These are phyloP conservation scores for Lerista edwardsae DNA, from an alignment of 2,797 vertebrate genomes.

Conservation along the genomic window DNA sequence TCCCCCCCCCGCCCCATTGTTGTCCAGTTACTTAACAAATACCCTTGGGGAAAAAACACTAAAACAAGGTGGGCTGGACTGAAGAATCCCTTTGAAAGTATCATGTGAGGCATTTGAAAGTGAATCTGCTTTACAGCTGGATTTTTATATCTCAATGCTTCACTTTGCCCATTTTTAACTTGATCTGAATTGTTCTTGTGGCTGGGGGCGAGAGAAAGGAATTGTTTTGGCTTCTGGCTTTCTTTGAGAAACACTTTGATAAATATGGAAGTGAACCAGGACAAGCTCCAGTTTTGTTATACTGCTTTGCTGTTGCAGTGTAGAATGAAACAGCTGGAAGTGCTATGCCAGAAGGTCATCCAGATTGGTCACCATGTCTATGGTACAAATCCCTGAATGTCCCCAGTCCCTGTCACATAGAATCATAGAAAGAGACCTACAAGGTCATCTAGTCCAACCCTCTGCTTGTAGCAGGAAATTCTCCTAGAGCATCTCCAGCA, in stretches of 20 bases:
- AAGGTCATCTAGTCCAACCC: too few species aligned
- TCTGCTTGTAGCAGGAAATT: too few species aligned
- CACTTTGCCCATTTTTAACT: not conserved
- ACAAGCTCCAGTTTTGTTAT: not conserved
- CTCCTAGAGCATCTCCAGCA: too few species aligned
- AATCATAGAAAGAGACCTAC: too few species aligned
- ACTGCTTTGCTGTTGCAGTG: not conserved
- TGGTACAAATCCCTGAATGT: too few species aligned
- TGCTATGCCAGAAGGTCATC: not conserved
- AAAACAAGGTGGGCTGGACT: not conserved
- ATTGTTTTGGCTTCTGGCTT: not conserved
- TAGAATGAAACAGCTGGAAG: not conserved
- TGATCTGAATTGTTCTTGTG: not conserved
- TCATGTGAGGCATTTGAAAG: too few species aligned
- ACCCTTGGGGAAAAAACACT: not conserved
- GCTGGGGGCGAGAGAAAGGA: not conserved
- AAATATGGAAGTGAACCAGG: not conserved
- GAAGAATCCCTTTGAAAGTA: too few species aligned
- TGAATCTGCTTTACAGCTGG: not conserved
- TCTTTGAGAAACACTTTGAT: not conserved
- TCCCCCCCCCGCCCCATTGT: not conserved
- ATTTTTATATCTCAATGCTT: conserved; percentile 3
- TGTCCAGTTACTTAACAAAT: not conserved
- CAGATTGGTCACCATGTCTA: not conserved
- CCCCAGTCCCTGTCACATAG: too few species aligned